Evolutionary conservation across 2,888 invertebrate species (phyloP).

Genomic region (Galeopsomyia nigrocyanea): DNA sequence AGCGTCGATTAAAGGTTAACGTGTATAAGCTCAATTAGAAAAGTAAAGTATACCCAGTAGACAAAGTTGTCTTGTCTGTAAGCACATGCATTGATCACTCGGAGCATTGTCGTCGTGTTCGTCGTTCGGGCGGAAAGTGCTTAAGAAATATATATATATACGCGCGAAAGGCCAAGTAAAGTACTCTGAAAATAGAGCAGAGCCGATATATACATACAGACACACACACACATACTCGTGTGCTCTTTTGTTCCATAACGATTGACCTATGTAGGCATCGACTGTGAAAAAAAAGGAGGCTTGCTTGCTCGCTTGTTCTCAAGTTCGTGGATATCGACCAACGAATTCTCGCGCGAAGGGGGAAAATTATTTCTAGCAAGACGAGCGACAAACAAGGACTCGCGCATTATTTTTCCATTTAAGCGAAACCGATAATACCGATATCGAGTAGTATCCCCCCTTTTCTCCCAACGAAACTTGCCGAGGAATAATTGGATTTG

Average conservation of each 20-base stretch:
- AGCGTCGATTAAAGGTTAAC: too few relatives aligned
- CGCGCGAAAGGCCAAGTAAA: not conserved
- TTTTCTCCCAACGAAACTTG: slow-evolving; percentile 1
- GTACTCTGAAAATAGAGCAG: slow-evolving; percentile 15
- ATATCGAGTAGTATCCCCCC: not conserved
- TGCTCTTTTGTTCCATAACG: slow-evolving; percentile 7
- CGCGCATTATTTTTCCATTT: not conserved
- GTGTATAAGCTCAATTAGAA: too few relatives aligned
- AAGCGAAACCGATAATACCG: not conserved
- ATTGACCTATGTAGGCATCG: slow-evolving; percentile 9
- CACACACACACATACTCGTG: too few relatives aligned
- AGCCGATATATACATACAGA: not conserved
- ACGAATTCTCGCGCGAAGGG: not conserved
- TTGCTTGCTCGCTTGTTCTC: too few relatives aligned
- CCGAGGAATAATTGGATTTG: slow-evolving; percentile 31
- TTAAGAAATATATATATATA: too few relatives aligned
- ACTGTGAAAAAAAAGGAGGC: not conserved
- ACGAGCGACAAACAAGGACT: not conserved
- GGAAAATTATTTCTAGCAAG: slow-evolving; percentile 2
- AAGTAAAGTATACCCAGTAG: too few relatives aligned
- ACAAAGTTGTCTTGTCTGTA: too few relatives aligned
- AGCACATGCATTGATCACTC: too few relatives aligned
- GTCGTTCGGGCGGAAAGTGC: too few relatives aligned
- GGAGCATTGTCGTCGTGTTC: too few relatives aligned
- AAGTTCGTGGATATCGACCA: slow-evolving; percentile 13